Percentiles rank a stretch among this genome's conserved stretches.
These are phyloP conservation scores for Dasypus novemcinctus DNA, from an alignment of 2,113 vertebrate species.

Conservation along the genomic window DNA sequence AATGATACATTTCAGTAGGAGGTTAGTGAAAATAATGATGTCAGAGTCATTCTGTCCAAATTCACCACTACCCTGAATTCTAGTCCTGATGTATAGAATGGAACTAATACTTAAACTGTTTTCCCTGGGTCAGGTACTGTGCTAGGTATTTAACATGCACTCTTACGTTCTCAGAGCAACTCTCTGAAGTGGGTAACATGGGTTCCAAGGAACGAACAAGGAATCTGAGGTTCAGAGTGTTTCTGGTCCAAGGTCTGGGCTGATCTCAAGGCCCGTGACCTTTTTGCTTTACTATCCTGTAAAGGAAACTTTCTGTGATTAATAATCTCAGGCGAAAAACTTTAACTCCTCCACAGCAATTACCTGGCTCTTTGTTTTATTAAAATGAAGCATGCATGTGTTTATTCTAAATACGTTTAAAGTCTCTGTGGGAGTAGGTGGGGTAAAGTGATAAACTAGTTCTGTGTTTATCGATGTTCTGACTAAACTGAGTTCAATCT, in stretches of 20 bases:
- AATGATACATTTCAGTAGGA: constrained; percentile 33
- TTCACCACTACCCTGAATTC: background rate
- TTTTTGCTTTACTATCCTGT: constrained; percentile 23
- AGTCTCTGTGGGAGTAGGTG: background rate
- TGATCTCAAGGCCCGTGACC: background rate
- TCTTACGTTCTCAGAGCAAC: background rate
- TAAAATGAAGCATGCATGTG: background rate
- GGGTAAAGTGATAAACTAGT: constrained; percentile 1
- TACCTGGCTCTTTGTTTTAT: constrained; percentile 5
- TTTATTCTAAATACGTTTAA: constrained; percentile 42
- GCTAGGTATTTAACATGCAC: background rate
- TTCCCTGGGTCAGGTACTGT: background rate
- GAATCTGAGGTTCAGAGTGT: background rate
- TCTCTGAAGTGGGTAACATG: background rate
- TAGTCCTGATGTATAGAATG: background rate
- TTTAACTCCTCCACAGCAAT: background rate
- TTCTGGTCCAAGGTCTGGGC: background rate
- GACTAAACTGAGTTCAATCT: background rate
- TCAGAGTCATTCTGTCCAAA: background rate
- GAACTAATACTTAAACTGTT: background rate
- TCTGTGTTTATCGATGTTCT: background rate
- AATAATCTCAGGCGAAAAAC: constrained; percentile 21
- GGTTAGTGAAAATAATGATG: constrained; percentile 10
- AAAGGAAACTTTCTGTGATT: constrained; percentile 18
- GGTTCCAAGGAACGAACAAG: background rate